Percentiles rank a stretch among this genome's conserved stretches.
Evolutionary conservation across 1,140 invertebrate genomes (phyloP).

Genomic region (Philopotamus ludificatus): DNA sequence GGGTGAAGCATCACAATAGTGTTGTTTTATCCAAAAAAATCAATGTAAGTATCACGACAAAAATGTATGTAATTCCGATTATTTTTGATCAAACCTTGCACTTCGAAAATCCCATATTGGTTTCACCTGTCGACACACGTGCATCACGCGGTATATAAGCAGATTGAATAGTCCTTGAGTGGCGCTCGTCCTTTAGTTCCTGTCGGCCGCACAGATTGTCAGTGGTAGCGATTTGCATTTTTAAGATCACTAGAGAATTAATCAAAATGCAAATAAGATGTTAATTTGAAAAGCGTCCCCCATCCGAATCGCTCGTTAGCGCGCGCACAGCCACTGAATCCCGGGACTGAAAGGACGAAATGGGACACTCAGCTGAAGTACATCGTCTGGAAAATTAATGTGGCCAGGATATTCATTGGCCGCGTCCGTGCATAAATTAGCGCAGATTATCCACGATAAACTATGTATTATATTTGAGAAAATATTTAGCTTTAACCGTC

Average conservation of each 20-base stretch:
- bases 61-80: no score
- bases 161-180: no score
- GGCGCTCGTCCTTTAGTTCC: background rate
- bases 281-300: constrained; percentile 28
- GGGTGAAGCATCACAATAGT: no score
- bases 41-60: no score
- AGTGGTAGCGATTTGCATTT: constrained; percentile 35
- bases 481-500: background rate
- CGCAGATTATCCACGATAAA: background rate
- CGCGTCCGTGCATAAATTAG: background rate
- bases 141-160: no score
- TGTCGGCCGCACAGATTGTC: background rate
- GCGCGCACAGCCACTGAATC: constrained; percentile 6
- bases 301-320: constrained; percentile 38
- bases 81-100: background rate
- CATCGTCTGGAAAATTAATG: constrained; percentile 13
- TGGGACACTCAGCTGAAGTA: constrained; percentile 4
- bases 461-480: background rate
- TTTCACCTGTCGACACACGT: no score
- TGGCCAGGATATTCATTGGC: background rate
- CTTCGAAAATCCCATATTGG: background rate
- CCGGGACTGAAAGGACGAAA: constrained; percentile 1
- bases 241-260: constrained; percentile 42
- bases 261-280: constrained; percentile 41
- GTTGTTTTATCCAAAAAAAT: no score